phyloP scores from a whole-genome alignment of 2,113 vertebrate genomes.

The Trogon surrucura region DNA sequence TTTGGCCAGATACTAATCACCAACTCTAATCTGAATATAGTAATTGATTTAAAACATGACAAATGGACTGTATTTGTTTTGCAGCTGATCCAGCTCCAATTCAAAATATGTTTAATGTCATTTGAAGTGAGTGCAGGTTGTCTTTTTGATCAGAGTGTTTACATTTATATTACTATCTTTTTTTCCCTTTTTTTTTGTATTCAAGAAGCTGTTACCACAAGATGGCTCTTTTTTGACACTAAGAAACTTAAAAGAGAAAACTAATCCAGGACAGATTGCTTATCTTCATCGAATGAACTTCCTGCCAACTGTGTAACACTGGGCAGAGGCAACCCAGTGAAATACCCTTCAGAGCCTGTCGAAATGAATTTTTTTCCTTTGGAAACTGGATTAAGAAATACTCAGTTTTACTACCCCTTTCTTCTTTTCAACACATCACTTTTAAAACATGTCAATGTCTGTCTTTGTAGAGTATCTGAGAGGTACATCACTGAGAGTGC shows the following conservation, averaged over 20 bases:
- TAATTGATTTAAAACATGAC: background rate
- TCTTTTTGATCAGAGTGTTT: background rate
- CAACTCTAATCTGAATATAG: background rate
- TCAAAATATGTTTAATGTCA: background rate
- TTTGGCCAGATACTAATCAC: background rate
- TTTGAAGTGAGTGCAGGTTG: background rate
- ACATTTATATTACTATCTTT: background rate
- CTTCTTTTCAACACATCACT: background rate
- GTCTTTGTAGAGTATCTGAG: background rate
- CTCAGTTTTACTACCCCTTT: background rate
- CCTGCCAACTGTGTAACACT: background rate
- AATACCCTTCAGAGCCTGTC: background rate
- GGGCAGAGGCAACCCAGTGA: background rate
- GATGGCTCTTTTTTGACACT: background rate
- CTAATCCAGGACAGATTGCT: background rate
- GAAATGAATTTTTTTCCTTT: background rate
- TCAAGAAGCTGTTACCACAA: background rate
- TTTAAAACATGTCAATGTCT: background rate
- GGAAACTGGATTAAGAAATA: background rate
- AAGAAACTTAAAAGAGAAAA: background rate
- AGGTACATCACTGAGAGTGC: background rate
- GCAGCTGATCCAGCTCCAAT: background rate
- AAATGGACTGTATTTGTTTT: background rate
- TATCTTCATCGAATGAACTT: background rate
- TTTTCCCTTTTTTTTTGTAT: rapidly evolving